A percentile compares a stretch with the other conserved stretches of the same genome.
Evolutionary conservation across 2,113 vertebrate species (phyloP).

Genomic region (Myrmecophaga tridactyla): DNA sequence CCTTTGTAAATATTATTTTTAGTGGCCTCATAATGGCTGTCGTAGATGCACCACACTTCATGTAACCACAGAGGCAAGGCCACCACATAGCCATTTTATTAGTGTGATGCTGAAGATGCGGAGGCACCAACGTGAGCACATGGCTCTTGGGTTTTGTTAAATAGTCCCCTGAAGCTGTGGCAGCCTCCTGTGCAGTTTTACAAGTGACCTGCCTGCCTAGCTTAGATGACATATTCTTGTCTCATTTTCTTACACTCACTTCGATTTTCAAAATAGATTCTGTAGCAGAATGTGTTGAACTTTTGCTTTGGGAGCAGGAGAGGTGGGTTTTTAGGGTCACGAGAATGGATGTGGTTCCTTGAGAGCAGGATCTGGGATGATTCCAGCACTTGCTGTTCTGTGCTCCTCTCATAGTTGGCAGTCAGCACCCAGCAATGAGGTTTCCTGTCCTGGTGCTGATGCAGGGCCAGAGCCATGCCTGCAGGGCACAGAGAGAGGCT

Average conservation of each 20-base stretch:
- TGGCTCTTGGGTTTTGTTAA: background rate
- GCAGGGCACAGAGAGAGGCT: background rate
- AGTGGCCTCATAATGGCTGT: background rate
- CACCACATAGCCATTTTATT: background rate
- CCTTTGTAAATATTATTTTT: background rate
- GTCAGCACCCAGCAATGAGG: accelerated
- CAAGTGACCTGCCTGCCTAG: background rate
- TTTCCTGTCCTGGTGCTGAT: accelerated
- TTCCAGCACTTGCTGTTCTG: background rate
- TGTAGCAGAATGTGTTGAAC: background rate
- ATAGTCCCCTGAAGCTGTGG: background rate
- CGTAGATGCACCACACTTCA: background rate
- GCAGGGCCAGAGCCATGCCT: background rate
- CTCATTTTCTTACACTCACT: background rate
- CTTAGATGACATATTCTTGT: background rate
- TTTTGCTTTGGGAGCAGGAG: background rate
- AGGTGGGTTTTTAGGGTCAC: background rate
- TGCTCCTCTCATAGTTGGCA: background rate
- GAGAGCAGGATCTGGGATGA: background rate
- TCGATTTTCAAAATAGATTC: background rate
- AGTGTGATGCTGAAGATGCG: background rate
- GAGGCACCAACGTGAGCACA: background rate
- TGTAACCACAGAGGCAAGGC: accelerated
- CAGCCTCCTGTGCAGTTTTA: background rate
- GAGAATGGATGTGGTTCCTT: background rate